Percentiles rank a stretch among this genome's conserved stretches.
phyloP scores from a whole-genome alignment of 1,140 invertebrate genomes.

The Physella acuta region DNA sequence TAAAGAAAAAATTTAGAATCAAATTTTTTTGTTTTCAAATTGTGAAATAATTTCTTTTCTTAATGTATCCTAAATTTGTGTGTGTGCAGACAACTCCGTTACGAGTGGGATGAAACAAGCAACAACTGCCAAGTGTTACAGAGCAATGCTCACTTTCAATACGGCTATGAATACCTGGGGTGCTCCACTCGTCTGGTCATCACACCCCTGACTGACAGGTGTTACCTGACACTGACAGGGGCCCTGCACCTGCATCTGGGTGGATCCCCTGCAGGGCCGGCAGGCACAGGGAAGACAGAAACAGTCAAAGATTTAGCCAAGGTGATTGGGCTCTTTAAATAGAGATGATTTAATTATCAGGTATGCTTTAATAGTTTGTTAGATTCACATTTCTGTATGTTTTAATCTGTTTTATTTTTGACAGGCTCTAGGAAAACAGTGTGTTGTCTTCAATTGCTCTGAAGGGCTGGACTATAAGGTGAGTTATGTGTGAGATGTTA shows the following conservation, averaged over 20 bases:
- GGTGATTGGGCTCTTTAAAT: no score
- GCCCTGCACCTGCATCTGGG: constrained; percentile 79
- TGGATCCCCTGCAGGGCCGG: constrained; percentile 58
- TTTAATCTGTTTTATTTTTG: constrained; percentile 54
- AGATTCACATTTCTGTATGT: constrained; percentile 63
- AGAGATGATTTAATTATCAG: not conserved
- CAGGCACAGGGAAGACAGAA: constrained; percentile 60
- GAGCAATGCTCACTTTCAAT: constrained; percentile 54
- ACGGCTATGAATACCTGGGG: constrained; percentile 62
- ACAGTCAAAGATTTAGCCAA: constrained; percentile 81
- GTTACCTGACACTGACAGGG: constrained; percentile 63
- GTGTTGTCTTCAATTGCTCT: constrained; percentile 56
- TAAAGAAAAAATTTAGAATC: not conserved
- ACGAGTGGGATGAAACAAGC: constrained; percentile 59
- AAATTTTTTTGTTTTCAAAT: not conserved
- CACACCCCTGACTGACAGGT: constrained; percentile 64
- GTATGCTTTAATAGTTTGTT: not conserved
- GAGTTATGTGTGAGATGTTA: no score
- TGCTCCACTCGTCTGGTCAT: constrained; percentile 61
- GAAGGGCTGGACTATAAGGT: constrained; percentile 54
- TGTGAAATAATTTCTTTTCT: not conserved
- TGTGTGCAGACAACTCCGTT: constrained; percentile 58
- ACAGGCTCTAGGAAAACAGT: constrained; percentile 57
- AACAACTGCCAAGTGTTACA: constrained; percentile 56
- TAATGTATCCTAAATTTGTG: not conserved